Base-by-base conservation (phyloP, 2,797 vertebrate genomes). In the Microtus californicus region DNA sequence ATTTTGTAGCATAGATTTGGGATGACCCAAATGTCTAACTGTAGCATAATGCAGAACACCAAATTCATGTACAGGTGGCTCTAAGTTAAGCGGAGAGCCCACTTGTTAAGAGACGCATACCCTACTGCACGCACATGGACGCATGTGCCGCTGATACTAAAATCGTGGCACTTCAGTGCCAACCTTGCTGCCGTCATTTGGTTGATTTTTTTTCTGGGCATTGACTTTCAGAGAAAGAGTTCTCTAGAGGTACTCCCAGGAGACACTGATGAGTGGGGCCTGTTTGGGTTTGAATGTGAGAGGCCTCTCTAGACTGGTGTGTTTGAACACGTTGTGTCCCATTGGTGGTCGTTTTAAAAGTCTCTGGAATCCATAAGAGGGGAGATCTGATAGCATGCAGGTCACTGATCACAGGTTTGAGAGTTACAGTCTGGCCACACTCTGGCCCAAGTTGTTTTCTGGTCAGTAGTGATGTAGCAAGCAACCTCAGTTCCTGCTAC, bases 1-100 rank as follows among this genome's bases (percentile, higher is more conserved):
- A 80, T 78, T 86, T 89, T 94, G 82, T 40, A 69, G 80, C 40
- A 76, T 85, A 65, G 29, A 23, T 89, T 63, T 73, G 10, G 31
- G 61, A 15, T 95, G 78, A 92, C 73, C 86, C 73, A 40, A 81
- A 37, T 86, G 45, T 74, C 48, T 92, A 37, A 78, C 9, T 91
- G n/a, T 78, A 56, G 29, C 23, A 19, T 85, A 80, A 82, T 83
- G 67, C 63, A 65, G 34, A 37, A 69, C 0, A 29, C n/a, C 21
- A 73, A 37, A 65, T 54, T 83, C 7, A 31, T 23, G 76, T 15
- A 88, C 31, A 69, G 25, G 17, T 71, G 63, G 23, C 67, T 85
- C 23, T 81, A 80, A 90, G 59, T 59, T 79, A 63, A 87, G 78
- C 6, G 23, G 48, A 51, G 29, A 45, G 54, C 37, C 86, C 40